phyloP scores from a whole-genome alignment of 2,888 invertebrate genomes.

The Lasioglossum zephyrum region DNA sequence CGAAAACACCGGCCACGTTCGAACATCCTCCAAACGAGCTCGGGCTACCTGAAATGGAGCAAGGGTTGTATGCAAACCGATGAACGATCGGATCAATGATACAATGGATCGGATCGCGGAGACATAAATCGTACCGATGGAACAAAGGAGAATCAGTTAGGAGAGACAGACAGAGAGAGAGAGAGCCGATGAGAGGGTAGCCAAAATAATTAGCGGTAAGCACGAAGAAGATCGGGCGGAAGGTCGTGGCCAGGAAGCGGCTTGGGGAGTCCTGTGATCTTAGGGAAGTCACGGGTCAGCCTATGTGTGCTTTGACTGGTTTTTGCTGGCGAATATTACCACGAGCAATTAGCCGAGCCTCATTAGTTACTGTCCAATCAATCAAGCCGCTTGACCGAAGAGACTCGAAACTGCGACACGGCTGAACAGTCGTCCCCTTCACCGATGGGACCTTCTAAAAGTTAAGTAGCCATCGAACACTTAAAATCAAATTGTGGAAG shows the following conservation, averaged over 20 bases:
- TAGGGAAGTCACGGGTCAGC: constrained; percentile 75
- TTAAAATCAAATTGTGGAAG: neutral
- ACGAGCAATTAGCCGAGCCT: constrained; percentile 75
- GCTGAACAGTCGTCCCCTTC: constrained; percentile 5
- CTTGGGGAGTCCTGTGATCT: constrained; percentile 77
- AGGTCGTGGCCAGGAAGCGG: constrained; percentile 78
- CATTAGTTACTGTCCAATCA: constrained; percentile 80
- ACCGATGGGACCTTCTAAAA: neutral
- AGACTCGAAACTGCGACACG: constrained; percentile 53
- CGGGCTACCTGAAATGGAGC: neutral
- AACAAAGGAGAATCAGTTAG: constrained; percentile 62
- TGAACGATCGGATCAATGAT: neutral
- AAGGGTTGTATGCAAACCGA: neutral
- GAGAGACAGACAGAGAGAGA: constrained; percentile 55
- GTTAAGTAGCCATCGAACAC: neutral
- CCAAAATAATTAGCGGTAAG: constrained; percentile 74
- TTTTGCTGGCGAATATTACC: constrained; percentile 74
- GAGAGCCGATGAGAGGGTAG: constrained; percentile 65
- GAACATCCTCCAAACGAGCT: neutral
- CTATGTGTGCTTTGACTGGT: constrained; percentile 73
- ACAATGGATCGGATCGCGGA: constrained; percentile 13
- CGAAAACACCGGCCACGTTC: neutral
- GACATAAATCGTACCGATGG: constrained; percentile 38
- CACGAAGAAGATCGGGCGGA: constrained; percentile 72
- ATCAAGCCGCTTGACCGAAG: constrained; percentile 68